phyloP scores from a whole-genome alignment of 2,113 vertebrate genomes.

The Sminthopsis crassicaudata region DNA sequence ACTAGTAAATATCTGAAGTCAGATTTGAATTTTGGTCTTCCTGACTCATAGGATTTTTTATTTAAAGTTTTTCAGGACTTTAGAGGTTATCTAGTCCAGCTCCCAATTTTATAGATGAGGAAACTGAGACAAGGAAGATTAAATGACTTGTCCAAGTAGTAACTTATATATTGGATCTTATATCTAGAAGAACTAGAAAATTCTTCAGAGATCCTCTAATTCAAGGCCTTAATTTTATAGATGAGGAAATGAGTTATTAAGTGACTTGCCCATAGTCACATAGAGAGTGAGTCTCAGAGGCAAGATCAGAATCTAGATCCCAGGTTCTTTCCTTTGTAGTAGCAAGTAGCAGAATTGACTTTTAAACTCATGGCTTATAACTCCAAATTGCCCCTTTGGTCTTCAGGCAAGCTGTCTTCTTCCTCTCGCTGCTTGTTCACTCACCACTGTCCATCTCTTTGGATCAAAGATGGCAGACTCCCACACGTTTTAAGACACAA shows the following conservation, averaged over 20 bases:
- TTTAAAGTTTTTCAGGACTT: background rate
- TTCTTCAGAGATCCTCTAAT: background rate
- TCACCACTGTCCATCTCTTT: background rate
- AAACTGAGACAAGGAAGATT: background rate
- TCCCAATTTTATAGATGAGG: background rate
- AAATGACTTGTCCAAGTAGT: background rate
- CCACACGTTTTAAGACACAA: background rate
- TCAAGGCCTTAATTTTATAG: background rate
- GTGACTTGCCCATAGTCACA: background rate
- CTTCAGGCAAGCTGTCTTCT: background rate
- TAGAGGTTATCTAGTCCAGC: background rate
- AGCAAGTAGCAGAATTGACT: background rate
- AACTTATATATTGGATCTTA: background rate
- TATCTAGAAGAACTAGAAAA: background rate
- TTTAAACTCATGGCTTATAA: background rate
- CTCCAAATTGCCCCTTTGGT: background rate
- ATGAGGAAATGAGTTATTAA: background rate
- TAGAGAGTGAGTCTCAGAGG: background rate
- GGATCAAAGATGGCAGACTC: background rate
- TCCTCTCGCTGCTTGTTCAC: background rate
- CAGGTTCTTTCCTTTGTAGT: background rate
- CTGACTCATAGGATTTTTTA: background rate
- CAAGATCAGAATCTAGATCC: background rate
- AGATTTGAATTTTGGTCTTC: background rate
- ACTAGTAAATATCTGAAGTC: background rate